phyloP scores from a whole-genome alignment of 2,888 invertebrate species.

The Phaonia tiefii region DNA sequence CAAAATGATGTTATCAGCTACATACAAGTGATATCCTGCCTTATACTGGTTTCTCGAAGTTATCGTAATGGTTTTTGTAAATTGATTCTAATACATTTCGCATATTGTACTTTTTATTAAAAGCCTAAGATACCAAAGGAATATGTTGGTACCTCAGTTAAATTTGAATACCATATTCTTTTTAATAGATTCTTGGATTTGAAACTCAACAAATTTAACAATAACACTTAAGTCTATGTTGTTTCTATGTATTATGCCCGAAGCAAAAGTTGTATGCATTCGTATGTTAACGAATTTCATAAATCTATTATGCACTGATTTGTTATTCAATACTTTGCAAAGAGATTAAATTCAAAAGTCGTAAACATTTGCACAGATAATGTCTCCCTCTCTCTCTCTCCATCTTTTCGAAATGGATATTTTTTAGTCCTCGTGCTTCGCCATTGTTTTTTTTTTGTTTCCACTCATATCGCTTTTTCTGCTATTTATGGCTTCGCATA shows the following conservation, averaged over 20 bases:
- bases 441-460: too few relatives aligned
- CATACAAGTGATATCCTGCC: not conserved
- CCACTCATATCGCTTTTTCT: not conserved
- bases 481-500: not conserved
- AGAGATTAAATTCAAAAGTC: conserved; percentile 76
- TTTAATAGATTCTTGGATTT: too few relatives aligned
- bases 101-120: not conserved
- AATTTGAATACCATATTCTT: not conserved
- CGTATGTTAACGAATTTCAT: conserved; percentile 71
- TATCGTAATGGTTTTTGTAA: not conserved
- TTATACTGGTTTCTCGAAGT: not conserved
- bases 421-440: not conserved
- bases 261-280: not conserved
- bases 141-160: too few relatives aligned
- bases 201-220: not conserved
- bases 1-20: not conserved
- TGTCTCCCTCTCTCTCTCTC: conserved; percentile 27
- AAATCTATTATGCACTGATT: conserved; percentile 78
- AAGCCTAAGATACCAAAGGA: not conserved
- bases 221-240: not conserved
- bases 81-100: not conserved
- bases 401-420: not conserved
- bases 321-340: conserved; percentile 79
- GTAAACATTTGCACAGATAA: conserved; percentile 72
- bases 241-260: not conserved